Percentiles rank a stretch among this genome's conserved stretches.
Conservation (phyloP, 2,797 vertebrate species). For the Gymnocypris eckloni region DNA sequence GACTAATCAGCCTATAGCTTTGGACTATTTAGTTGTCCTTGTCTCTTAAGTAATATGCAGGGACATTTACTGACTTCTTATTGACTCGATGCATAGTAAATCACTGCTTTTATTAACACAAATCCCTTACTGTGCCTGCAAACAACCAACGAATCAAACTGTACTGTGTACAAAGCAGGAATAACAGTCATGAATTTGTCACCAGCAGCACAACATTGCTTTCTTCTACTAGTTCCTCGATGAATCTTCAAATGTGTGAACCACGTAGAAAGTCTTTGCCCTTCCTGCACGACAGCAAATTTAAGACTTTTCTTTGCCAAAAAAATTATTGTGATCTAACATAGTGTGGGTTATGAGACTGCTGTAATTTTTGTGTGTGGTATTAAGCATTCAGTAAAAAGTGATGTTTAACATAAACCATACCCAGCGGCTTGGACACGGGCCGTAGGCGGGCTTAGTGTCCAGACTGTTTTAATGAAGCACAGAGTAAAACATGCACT, state of each 20-base stretch:
- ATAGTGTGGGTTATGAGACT: conserved; percentile 35
- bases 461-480: conserved; percentile 53
- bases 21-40: neutral
- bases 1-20: conserved; percentile 27
- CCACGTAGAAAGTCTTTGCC: conserved; percentile 19
- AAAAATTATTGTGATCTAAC: conserved; percentile 38
- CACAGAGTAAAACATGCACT: conserved; percentile 52
- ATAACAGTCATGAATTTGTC: conserved; percentile 34
- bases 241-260: conserved; percentile 29
- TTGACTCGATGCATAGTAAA: neutral
- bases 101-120: conserved; percentile 28
- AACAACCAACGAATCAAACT: neutral
- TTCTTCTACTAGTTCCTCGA: conserved; percentile 20
- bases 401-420: conserved; percentile 49
- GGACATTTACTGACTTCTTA: conserved; percentile 27
- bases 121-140: neutral
- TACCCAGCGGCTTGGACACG: conserved; percentile 31
- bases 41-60: conserved; percentile 28
- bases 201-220: conserved; percentile 29
- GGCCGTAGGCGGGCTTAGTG: conserved; percentile 27
- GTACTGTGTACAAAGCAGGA: conserved; percentile 17
- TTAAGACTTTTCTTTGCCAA: conserved; percentile 41
- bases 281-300: conserved; percentile 34
- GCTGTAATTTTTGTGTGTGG: conserved; percentile 45
- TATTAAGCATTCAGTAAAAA: conserved; percentile 50